Percentiles rank a stretch among this genome's conserved stretches.
Conservation (phyloP, 2,797 vertebrate genomes). For the Epinephelus malabaricus region DNA sequence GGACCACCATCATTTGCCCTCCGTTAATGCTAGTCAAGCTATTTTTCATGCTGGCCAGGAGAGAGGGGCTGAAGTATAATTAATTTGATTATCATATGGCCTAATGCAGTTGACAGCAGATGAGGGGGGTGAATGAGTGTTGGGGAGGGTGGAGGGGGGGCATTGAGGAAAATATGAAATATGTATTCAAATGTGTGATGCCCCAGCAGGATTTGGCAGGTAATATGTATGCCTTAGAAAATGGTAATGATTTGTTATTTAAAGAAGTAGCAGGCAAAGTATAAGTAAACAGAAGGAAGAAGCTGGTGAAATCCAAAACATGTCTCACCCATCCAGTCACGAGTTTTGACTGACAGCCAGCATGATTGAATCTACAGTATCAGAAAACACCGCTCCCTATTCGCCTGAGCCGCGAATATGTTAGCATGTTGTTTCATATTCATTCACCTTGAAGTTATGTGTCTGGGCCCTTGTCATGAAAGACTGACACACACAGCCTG, state of each 20-base stretch:
- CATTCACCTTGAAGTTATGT: slow-evolving; percentile 85
- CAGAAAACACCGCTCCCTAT: slow-evolving; percentile 73
- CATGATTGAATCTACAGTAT: slow-evolving; percentile 85
- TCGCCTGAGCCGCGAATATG: slow-evolving; percentile 79
- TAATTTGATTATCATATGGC: slow-evolving; percentile 90
- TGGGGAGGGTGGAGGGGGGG: slow-evolving; percentile 34
- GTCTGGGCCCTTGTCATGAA: slow-evolving; percentile 74
- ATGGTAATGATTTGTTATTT: slow-evolving; percentile 80
- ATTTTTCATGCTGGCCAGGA: slow-evolving; percentile 82
- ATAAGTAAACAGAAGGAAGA: slow-evolving; percentile 65
- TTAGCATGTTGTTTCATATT: slow-evolving; percentile 85
- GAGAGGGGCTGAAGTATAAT: slow-evolving; percentile 87
- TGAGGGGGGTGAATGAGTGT: slow-evolving; percentile 71
- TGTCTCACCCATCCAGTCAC: slow-evolving; percentile 67
- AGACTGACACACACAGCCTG: slow-evolving; percentile 67
- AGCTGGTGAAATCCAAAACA: slow-evolving; percentile 64
- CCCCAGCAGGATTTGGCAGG: slow-evolving; percentile 83
- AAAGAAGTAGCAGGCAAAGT: slow-evolving; percentile 64
- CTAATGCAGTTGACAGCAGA: slow-evolving; percentile 88
- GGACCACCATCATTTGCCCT: slow-evolving; percentile 85
- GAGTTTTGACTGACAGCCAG: slow-evolving; percentile 82
- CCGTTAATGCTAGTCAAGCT: slow-evolving; percentile 87
- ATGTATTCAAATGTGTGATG: slow-evolving; percentile 81
- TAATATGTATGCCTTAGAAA: slow-evolving; percentile 81
- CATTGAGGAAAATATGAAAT: slow-evolving; percentile 81